A percentile compares a stretch with the other conserved stretches of the same genome.
Conservation (phyloP, 2,113 vertebrate genomes). For the Scopus umbretta region DNA sequence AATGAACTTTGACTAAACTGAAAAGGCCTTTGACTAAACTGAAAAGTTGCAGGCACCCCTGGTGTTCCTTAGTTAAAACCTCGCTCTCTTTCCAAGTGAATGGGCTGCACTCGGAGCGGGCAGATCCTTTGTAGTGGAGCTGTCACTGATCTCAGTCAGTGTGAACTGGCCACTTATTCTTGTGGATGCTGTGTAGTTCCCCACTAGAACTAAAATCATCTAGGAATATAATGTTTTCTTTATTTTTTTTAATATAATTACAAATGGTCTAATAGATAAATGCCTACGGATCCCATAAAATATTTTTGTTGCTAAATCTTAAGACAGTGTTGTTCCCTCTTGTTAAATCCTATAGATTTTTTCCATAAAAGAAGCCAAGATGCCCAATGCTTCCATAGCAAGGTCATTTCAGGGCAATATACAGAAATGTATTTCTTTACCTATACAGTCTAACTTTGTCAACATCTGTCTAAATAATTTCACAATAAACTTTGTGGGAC, state of each 20-base stretch:
- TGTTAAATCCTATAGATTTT: background rate
- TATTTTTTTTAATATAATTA: background rate
- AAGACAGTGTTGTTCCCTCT: background rate
- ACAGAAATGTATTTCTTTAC: background rate
- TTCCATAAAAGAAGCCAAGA: background rate
- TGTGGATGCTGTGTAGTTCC: background rate
- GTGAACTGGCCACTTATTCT: background rate
- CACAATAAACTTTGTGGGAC: background rate
- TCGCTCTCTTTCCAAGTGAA: background rate
- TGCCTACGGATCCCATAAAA: background rate
- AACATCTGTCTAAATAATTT: background rate
- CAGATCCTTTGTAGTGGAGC: background rate
- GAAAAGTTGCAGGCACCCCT: background rate
- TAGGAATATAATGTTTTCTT: background rate
- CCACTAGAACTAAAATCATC: background rate
- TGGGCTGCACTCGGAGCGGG: background rate
- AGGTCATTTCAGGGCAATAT: background rate
- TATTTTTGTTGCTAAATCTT: background rate
- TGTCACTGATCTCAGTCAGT: background rate
- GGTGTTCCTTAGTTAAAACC: background rate
- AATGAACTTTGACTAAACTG: too few relatives aligned
- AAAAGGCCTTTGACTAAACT: background rate
- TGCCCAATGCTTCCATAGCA: background rate
- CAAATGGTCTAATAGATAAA: background rate
- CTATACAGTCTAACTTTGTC: background rate